phyloP scores from a whole-genome alignment of 1,140 invertebrate genomes.

The Drosophila kepulauana region DNA sequence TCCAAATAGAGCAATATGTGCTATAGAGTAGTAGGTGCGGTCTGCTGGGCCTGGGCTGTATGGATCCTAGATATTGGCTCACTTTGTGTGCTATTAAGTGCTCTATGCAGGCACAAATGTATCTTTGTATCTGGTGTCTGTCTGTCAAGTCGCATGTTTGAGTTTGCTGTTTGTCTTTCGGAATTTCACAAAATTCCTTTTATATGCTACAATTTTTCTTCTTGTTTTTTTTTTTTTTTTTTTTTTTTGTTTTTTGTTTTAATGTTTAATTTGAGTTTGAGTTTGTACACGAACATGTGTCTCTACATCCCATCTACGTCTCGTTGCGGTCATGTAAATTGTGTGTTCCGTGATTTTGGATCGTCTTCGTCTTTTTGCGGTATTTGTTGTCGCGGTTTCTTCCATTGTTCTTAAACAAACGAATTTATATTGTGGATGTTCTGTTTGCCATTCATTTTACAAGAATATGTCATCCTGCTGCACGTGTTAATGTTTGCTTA shows the following conservation, averaged over 20 bases:
- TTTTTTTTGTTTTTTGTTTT: conserved; percentile 12
- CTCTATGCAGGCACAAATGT: conserved; percentile 42
- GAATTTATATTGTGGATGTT: conserved; percentile 27
- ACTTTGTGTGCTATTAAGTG: conserved; percentile 48
- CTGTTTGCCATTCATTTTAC: conserved; percentile 64
- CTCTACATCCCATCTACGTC: conserved; percentile 33
- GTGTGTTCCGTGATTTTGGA: conserved; percentile 38
- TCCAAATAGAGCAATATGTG: conserved; percentile 32
- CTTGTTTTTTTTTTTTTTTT: conserved; percentile 8
- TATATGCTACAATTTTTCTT: conserved; percentile 64
- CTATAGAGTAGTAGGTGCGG: conserved; percentile 41
- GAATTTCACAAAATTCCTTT: conserved; percentile 79
- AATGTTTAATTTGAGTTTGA: conserved; percentile 64
- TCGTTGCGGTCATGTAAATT: conserved; percentile 15
- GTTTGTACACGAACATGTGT: conserved; percentile 53
- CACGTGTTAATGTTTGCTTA: conserved; percentile 59
- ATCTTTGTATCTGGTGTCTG: conserved; percentile 53
- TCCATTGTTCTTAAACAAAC: conserved; percentile 63
- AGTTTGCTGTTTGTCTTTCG: conserved; percentile 65
- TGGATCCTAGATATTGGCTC: conserved; percentile 50
- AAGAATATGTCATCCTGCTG: conserved; percentile 49
- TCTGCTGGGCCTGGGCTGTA: conserved; percentile 4
- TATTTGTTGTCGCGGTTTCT: conserved; percentile 74
- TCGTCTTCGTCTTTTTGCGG: conserved; percentile 56
- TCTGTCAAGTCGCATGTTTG: conserved; percentile 54